phyloP scores from a whole-genome alignment of 2,888 invertebrate genomes.

The Pogonocherus hispidulus region DNA sequence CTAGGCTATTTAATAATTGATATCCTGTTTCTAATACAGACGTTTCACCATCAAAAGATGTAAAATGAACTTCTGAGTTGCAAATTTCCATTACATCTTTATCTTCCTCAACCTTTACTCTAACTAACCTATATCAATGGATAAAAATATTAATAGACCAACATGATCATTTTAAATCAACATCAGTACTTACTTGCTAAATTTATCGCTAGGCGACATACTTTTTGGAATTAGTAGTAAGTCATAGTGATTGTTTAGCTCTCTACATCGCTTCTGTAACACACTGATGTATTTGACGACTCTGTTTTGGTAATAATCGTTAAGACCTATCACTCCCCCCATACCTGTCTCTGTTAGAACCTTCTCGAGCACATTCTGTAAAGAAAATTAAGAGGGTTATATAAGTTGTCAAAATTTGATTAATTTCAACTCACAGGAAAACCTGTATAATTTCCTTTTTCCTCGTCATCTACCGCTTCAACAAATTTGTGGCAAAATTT shows the following conservation, averaged over 20 bases:
- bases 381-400: conserved; percentile 13
- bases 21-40: conserved; percentile 62
- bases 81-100: conserved; percentile 57
- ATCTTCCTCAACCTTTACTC: conserved; percentile 60
- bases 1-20: conserved; percentile 63
- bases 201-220: conserved; percentile 55
- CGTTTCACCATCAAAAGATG: conserved; percentile 59
- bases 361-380: conserved; percentile 74
- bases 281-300: conserved; percentile 63
- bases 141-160: background rate
- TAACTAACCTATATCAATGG: conserved; percentile 52
- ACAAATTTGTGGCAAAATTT: conserved; percentile 70
- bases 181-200: conserved; percentile 58
- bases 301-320: conserved; percentile 73
- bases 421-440: conserved; percentile 69
- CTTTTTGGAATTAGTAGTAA: conserved; percentile 56
- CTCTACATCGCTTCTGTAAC: conserved; percentile 60
- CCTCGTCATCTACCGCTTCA: conserved; percentile 71
- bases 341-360: conserved; percentile 74
- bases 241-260: conserved; percentile 60
- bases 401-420: background rate
- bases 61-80: conserved; percentile 61
- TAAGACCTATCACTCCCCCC: conserved; percentile 72
- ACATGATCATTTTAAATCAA: background rate
- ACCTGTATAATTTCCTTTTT: conserved; percentile 64